phyloP scores from a whole-genome alignment of 2,113 vertebrate species.

The Oxyruncus cristatus region DNA sequence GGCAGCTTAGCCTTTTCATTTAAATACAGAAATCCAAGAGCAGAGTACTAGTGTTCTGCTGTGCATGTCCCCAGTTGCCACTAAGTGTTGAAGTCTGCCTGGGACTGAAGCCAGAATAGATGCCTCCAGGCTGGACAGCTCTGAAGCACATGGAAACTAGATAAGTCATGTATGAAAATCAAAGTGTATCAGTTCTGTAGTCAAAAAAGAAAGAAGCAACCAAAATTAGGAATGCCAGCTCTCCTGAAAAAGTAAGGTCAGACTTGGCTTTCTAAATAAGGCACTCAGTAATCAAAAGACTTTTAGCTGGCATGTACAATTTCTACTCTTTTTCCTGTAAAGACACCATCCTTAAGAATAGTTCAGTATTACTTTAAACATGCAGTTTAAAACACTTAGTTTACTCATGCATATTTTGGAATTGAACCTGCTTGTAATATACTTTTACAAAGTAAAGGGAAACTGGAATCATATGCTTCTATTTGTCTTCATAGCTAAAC shows the following conservation, averaged over 20 bases:
- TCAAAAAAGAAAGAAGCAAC: background rate
- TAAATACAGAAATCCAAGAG: background rate
- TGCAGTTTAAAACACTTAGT: background rate
- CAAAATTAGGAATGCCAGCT: background rate
- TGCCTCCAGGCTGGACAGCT: slow-evolving; percentile 25
- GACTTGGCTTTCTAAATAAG: background rate
- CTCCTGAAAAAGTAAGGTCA: background rate
- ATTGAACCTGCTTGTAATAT: background rate
- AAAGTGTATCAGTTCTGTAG: slow-evolving; percentile 10
- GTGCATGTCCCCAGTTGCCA: background rate
- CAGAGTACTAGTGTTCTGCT: background rate
- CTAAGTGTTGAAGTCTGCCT: slow-evolving; percentile 2
- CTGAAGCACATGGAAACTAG: background rate
- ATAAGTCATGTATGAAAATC: slow-evolving; percentile 55
- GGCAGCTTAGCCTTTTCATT: slow-evolving; percentile 7
- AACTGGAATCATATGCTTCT: background rate
- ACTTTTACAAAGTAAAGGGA: background rate
- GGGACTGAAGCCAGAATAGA: slow-evolving; percentile 18
- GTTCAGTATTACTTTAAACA: background rate
- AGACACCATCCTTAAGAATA: background rate
- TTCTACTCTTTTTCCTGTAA: background rate
- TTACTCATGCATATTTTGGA: background rate
- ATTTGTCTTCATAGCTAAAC: background rate
- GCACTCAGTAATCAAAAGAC: background rate
- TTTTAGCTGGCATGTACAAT: background rate